Base-by-base conservation (phyloP, 2,113 vertebrate species). In the Etheostoma cragini region DNA sequence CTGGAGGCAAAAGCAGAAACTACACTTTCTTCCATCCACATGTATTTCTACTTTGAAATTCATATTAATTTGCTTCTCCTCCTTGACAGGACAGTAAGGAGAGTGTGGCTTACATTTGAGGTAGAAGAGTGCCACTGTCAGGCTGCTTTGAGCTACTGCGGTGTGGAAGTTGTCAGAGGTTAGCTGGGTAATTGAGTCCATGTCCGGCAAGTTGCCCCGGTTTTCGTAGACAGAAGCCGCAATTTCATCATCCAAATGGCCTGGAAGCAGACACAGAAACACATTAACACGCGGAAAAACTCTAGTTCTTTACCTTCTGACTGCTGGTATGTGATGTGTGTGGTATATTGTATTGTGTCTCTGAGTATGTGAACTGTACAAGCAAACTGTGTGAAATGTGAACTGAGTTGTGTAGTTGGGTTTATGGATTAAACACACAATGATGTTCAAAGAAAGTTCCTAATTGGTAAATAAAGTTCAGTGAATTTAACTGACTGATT, bases 171-270 rank as follows among this genome's bases (percentile, higher is more conserved):
- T 96, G 7, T 97, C 94, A 22, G 96, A 95, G 0, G 96, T 98
- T 26, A 99, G 89, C 1, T 94, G 93, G 33, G 81, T 86, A 26
- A 97, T 81, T 1, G 93, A 86, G 26, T 96, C 96, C 90, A 95
- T 57, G 73, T 96, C 93, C 50, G 92, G 91, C 15, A 88, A 56
- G n/a, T 83, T 64, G 53, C 94, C 96, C 71, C 96, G 94, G 52
- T 96, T 95, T 87, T 95, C 94, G 80, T 95, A 95, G 65, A 98
- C 94, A 0, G 95, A 95, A 61, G 94, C 95, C 5, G 95, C 94
- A 50, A 99, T 96, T 86, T 99, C 96, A 85, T 99, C 98, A 33
- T 99, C 97, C 86, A 99, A 91, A 47, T 94, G 56, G 33, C 93
- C 98, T 99, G 88, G 1, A 64, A 21, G 8, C 16, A 61, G 4